phyloP scores from a whole-genome alignment of 2,797 vertebrate species.

The Sebastes paucispinis region DNA sequence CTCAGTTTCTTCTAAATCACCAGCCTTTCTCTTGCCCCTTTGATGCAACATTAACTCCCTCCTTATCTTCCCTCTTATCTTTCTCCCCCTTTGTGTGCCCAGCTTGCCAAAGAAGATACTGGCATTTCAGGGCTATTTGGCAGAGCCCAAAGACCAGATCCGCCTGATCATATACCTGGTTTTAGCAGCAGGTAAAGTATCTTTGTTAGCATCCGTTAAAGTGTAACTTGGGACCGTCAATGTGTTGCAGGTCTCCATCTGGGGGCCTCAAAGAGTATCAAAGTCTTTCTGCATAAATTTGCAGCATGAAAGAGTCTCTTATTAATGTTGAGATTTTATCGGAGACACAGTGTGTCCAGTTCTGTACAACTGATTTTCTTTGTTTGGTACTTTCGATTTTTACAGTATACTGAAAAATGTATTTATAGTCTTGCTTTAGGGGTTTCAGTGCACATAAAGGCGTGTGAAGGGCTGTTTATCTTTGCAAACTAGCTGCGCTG shows the following conservation, averaged over 20 bases:
- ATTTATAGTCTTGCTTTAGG: conserved; percentile 10
- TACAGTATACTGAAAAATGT: neutral
- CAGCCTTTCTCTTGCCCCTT: neutral
- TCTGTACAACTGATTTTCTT: conserved; percentile 1
- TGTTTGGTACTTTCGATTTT: neutral
- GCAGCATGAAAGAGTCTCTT: neutral
- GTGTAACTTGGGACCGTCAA: neutral
- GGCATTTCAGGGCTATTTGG: conserved; percentile 25
- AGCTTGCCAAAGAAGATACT: conserved; percentile 59
- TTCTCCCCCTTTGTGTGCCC: neutral
- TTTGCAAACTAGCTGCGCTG: neutral
- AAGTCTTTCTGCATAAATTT: neutral
- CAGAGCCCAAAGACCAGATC: conserved; percentile 41
- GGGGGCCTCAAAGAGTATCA: neutral
- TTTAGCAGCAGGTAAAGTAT: conserved; percentile 59
- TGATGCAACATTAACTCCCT: conserved; percentile 11
- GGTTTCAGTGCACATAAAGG: neutral
- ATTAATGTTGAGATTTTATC: neutral
- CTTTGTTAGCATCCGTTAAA: conserved; percentile 28
- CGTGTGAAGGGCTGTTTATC: neutral
- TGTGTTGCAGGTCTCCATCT: neutral
- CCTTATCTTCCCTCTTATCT: neutral
- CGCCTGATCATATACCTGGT: conserved; percentile 1
- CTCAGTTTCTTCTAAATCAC: neutral
- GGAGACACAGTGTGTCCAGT: neutral